Evolutionary conservation across 2,888 invertebrate species (phyloP).

Genomic region (Cacoxenus indagator): DNA sequence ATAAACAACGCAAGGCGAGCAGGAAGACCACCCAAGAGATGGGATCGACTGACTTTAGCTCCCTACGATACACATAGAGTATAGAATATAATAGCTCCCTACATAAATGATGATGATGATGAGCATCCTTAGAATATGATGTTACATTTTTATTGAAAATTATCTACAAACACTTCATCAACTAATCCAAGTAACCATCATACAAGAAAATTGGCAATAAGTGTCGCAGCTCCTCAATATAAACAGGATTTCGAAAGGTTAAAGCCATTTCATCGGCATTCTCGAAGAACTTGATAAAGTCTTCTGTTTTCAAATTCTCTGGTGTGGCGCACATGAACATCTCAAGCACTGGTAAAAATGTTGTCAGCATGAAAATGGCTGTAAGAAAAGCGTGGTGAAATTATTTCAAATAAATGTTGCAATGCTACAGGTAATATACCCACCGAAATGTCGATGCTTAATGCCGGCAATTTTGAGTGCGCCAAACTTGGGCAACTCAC

Average conservation of each 20-base stretch:
- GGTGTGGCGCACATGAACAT: background rate
- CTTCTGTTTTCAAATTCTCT: slow-evolving; percentile 5
- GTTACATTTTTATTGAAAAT: background rate
- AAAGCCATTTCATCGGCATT: background rate
- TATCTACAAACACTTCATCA: background rate
- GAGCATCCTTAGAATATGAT: too few relatives aligned
- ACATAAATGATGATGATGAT: too few relatives aligned
- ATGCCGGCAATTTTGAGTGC: slow-evolving; percentile 38
- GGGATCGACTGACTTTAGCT: too few relatives aligned
- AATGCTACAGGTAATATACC: background rate
- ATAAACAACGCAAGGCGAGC: too few relatives aligned
- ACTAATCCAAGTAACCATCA: slow-evolving; percentile 33
- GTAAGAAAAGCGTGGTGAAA: background rate
- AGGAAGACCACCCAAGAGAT: too few relatives aligned
- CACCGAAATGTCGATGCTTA: slow-evolving; percentile 37
- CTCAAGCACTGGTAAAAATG: slow-evolving; percentile 24
- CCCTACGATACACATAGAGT: too few relatives aligned
- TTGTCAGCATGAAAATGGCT: slow-evolving; percentile 29
- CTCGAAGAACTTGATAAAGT: slow-evolving; percentile 20
- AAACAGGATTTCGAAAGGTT: slow-evolving; percentile 16
- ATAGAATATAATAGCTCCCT: too few relatives aligned
- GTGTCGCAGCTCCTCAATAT: slow-evolving; percentile 24
- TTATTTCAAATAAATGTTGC: background rate
- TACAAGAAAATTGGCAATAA: slow-evolving; percentile 28
- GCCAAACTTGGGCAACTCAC: slow-evolving; percentile 35